phyloP scores from a whole-genome alignment of 2,888 invertebrate genomes.

The Odontothrips loti region DNA sequence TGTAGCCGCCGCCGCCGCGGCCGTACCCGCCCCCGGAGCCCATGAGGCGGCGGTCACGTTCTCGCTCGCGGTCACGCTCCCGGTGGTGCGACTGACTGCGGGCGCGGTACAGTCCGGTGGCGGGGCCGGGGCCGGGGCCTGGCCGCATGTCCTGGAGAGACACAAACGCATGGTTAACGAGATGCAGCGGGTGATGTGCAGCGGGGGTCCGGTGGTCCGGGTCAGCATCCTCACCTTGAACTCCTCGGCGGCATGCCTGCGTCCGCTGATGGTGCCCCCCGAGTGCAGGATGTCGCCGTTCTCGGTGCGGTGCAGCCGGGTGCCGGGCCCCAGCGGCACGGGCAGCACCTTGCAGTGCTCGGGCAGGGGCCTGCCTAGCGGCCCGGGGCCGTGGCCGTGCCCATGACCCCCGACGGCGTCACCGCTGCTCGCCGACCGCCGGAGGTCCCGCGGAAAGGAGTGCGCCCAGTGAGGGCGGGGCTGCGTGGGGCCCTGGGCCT shows the following conservation, averaged over 20 bases:
- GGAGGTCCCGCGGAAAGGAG: slow-evolving; percentile 39
- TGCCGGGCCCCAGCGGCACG: slow-evolving; percentile 57
- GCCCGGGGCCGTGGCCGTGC: not conserved
- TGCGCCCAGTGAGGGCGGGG: slow-evolving; percentile 39
- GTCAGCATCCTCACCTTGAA: slow-evolving; percentile 39
- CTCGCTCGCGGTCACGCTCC: slow-evolving; percentile 38
- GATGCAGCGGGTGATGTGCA: no score
- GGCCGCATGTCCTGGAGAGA: not conserved
- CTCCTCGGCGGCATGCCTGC: slow-evolving; percentile 35
- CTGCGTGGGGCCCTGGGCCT: no score
- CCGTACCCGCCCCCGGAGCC: slow-evolving; percentile 27
- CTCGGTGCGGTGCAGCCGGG: slow-evolving; percentile 69
- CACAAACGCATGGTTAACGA: no score
- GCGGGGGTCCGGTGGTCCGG: no score
- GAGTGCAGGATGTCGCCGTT: slow-evolving; percentile 78
- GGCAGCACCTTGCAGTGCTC: slow-evolving; percentile 60
- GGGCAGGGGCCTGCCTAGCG: not conserved
- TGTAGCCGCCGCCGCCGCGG: slow-evolving; percentile 23
- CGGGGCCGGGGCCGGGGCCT: slow-evolving; percentile 41
- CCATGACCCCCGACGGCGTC: not conserved
- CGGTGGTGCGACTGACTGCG: slow-evolving; percentile 41
- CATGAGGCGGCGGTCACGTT: slow-evolving; percentile 35
- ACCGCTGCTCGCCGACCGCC: slow-evolving; percentile 28
- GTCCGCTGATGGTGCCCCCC: slow-evolving; percentile 70
- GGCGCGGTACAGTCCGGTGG: slow-evolving; percentile 41